These are phyloP conservation scores for Salminus brasiliensis DNA, from an alignment of 2,113 vertebrate genomes.

Conservation along the genomic window DNA sequence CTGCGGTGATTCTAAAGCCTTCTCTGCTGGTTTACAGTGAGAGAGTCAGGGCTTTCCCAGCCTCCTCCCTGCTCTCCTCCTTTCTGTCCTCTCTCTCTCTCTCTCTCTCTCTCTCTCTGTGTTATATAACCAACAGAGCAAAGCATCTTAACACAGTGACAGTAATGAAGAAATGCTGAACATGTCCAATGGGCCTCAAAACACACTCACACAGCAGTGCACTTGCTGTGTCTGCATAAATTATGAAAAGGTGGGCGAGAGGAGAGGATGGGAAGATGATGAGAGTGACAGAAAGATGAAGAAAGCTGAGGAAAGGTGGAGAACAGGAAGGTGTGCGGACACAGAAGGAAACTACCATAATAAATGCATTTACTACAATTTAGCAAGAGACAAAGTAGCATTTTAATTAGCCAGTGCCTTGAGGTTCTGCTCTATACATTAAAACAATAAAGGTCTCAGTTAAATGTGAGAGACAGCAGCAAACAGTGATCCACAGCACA, in stretches of 20 bases:
- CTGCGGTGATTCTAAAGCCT: constrained; percentile 54
- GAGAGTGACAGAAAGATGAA: not conserved
- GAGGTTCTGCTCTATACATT: too few species aligned
- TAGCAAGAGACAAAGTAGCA: too few species aligned
- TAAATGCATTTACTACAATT: not conserved
- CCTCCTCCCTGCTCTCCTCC: not conserved
- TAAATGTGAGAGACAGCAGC: too few species aligned
- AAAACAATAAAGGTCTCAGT: too few species aligned
- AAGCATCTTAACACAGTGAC: not conserved
- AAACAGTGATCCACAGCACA: too few species aligned
- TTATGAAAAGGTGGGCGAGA: constrained; percentile 26
- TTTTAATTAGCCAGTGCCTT: too few species aligned
- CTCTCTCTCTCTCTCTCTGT: not conserved
- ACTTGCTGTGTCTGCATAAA: constrained; percentile 38
- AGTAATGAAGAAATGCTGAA: constrained; percentile 6
- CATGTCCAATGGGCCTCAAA: not conserved
- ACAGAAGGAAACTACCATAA: not conserved
- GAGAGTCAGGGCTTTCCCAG: not conserved
- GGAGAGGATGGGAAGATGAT: constrained; percentile 7
- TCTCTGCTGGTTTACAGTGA: constrained; percentile 42
- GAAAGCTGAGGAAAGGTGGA: not conserved
- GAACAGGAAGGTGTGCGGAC: constrained; percentile 22
- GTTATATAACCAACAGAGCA: too few species aligned
- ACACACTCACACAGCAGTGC: constrained; percentile 18
- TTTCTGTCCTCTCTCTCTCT: not conserved